Conservation (phyloP, 2,888 invertebrate genomes). For the Lithophane leautieri region DNA sequence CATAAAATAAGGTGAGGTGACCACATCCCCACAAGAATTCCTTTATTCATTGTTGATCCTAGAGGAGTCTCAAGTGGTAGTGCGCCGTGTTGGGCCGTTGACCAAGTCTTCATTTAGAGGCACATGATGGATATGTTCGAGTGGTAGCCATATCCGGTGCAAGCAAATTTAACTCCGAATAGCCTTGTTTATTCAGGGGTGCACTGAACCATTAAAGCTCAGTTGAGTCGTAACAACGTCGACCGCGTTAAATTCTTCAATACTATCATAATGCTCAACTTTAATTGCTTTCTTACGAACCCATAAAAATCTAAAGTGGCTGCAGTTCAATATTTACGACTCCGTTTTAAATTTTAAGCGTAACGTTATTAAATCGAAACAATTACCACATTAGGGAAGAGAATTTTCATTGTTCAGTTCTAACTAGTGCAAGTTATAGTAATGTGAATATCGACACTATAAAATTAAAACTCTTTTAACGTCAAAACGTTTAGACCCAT, state of each 20-base stretch:
- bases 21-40: conserved; percentile 77
- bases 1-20: conserved; percentile 83
- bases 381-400: conserved; percentile 72
- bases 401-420: conserved; percentile 55
- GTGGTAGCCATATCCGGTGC: conserved; percentile 88
- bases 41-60: conserved; percentile 75
- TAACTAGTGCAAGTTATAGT: conserved; percentile 28
- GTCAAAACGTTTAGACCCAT: conserved; percentile 63
- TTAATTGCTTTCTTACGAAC: conserved; percentile 89
- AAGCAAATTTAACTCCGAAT: conserved; percentile 89
- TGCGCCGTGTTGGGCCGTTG: conserved; percentile 62
- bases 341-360: conserved; percentile 79
- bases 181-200: conserved; percentile 89
- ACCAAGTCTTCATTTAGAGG: conserved; percentile 81
- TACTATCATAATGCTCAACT: conserved; percentile 88
- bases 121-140: conserved; percentile 86
- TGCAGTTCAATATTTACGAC: conserved; percentile 83
- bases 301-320: conserved; percentile 86
- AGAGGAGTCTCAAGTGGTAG: conserved; percentile 74
- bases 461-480: conserved; percentile 39
- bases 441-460: conserved; percentile 28
- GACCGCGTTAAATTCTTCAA: conserved; percentile 89
- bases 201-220: conserved; percentile 89
- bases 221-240: conserved; percentile 84
- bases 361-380: conserved; percentile 80